phyloP scores from a whole-genome alignment of 2,888 invertebrate genomes.

The Oegoconia quadripuncta region DNA sequence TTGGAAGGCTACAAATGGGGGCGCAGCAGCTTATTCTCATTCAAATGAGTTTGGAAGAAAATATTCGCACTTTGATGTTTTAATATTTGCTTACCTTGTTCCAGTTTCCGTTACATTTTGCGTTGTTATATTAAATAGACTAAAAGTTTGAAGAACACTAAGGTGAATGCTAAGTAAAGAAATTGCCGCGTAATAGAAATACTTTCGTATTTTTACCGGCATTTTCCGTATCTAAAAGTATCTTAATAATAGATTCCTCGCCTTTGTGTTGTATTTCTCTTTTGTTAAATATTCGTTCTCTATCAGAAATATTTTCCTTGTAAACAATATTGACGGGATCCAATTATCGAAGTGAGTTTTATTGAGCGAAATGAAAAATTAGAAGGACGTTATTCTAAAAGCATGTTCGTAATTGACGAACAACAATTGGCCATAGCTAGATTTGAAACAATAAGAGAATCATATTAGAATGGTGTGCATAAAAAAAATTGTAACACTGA shows the following conservation, averaged over 20 bases:
- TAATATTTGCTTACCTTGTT: slow-evolving; percentile 37
- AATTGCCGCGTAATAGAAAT: background rate
- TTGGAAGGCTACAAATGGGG: slow-evolving; percentile 66
- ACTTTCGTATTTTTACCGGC: background rate
- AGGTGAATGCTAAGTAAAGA: background rate
- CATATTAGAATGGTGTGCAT: too few relatives aligned
- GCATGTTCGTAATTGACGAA: too few relatives aligned
- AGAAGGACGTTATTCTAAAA: too few relatives aligned
- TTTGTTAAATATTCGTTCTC: background rate
- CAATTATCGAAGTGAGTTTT: too few relatives aligned
- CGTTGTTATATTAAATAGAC: slow-evolving; percentile 6
- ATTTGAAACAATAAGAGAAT: too few relatives aligned
- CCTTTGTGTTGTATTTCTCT: too few relatives aligned
- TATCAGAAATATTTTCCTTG: slow-evolving; percentile 20
- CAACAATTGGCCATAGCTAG: too few relatives aligned
- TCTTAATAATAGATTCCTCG: background rate
- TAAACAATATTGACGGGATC: too few relatives aligned
- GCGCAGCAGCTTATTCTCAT: slow-evolving; percentile 59
- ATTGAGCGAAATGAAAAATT: too few relatives aligned
- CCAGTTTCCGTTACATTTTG: slow-evolving; percentile 18
- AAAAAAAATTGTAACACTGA: too few relatives aligned
- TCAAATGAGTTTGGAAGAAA: slow-evolving; percentile 65
- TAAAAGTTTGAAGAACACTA: background rate
- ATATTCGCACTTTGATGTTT: slow-evolving; percentile 62
- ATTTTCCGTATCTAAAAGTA: background rate